Conservation (phyloP, 2,797 vertebrate species). For the Myripristis jacobus region DNA sequence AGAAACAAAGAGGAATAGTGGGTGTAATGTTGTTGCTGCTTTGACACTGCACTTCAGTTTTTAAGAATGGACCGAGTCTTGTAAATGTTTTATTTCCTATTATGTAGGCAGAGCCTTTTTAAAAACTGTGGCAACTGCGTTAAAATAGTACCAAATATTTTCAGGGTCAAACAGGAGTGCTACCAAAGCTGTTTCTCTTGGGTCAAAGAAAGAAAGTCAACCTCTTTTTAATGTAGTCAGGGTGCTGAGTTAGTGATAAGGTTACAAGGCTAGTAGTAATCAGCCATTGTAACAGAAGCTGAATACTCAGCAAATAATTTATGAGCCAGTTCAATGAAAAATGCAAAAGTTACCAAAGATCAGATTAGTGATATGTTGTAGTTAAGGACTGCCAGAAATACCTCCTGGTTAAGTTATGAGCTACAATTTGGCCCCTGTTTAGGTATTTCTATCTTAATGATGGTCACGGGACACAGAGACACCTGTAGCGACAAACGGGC, state of each 20-base stretch:
- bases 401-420: not conserved
- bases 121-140: too few relatives aligned
- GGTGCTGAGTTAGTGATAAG: conserved; percentile 21
- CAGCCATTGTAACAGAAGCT: conserved; percentile 42
- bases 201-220: not conserved
- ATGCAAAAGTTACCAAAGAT: conserved; percentile 48
- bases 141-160: too few relatives aligned
- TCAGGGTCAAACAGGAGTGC: not conserved
- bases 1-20: too few relatives aligned
- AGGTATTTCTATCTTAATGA: too few relatives aligned
- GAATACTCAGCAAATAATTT: conserved; percentile 61
- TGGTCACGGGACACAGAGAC: not conserved
- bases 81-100: too few relatives aligned
- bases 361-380: not conserved
- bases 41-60: too few relatives aligned
- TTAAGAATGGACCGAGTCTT: too few relatives aligned
- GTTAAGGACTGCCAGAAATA: not conserved
- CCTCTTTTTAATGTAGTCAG: conserved; percentile 22
- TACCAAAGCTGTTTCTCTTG: conserved; percentile 1
- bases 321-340: conserved; percentile 63
- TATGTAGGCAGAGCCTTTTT: too few relatives aligned
- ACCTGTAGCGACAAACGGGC: too few relatives aligned
- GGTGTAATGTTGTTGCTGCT: too few relatives aligned
- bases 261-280: not conserved
- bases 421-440: not conserved